Conservation (phyloP, 2,888 invertebrate species). For the Himalopsyche anomala region DNA sequence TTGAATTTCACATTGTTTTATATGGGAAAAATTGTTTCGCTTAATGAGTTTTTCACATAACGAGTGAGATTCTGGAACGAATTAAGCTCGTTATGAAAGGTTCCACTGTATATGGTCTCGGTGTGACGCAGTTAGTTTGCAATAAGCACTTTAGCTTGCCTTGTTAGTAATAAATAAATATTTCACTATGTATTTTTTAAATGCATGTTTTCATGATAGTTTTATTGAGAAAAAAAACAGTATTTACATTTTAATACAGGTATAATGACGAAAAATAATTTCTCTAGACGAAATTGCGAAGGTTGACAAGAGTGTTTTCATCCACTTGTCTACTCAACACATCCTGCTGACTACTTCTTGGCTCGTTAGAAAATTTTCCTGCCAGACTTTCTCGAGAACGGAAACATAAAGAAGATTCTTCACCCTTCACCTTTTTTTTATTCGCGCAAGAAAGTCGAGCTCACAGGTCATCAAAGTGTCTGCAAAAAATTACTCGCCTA, state of each 20-base stretch:
- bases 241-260: background rate
- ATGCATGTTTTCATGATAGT: too few species aligned
- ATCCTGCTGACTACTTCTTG: conserved; percentile 7
- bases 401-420: conserved; percentile 55
- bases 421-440: conserved; percentile 32
- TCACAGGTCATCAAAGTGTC: conserved; percentile 35
- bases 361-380: conserved; percentile 51
- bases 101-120: too few species aligned
- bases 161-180: too few species aligned
- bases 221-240: too few species aligned
- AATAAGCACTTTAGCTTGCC: too few species aligned
- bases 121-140: too few species aligned
- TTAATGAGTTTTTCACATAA: too few species aligned
- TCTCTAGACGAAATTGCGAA: conserved; percentile 6
- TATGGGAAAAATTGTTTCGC: too few species aligned
- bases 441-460: background rate
- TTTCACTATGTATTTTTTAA: too few species aligned
- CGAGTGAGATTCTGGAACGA: too few species aligned
- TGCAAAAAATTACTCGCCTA: conserved; percentile 36
- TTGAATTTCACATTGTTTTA: too few species aligned
- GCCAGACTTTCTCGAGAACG: conserved; percentile 37
- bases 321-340: conserved; percentile 36
- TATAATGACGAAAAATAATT: background rate
- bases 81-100: too few species aligned
- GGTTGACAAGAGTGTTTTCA: background rate